A percentile compares a stretch with the other conserved stretches of the same genome.
phyloP scores from a whole-genome alignment of 1,140 invertebrate species.

The Ceratina japonica region DNA sequence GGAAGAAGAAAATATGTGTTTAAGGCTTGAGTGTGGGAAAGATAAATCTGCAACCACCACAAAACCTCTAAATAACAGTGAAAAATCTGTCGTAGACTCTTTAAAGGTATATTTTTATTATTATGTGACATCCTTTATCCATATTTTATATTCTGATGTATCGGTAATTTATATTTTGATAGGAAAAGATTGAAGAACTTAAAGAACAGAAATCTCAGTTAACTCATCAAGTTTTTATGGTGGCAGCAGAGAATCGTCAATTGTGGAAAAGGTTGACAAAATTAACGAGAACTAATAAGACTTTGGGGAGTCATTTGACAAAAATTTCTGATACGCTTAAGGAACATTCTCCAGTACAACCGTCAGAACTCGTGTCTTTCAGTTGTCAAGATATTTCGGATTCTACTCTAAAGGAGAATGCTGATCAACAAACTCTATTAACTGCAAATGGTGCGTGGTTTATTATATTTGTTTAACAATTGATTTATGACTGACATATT shows the following conservation, averaged over 20 bases:
- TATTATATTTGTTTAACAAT: slow-evolving; percentile 75
- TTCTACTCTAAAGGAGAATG: slow-evolving; percentile 11
- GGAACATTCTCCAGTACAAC: slow-evolving; percentile 71
- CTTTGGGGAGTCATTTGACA: slow-evolving; percentile 77
- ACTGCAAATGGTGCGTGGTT: slow-evolving; percentile 64
- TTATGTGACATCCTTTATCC: too few relatives aligned
- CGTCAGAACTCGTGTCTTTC: slow-evolving; percentile 64
- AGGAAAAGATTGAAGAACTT: slow-evolving; percentile 83
- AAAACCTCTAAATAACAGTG: slow-evolving; percentile 46
- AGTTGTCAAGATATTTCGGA: slow-evolving; percentile 60
- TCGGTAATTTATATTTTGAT: slow-evolving; percentile 59
- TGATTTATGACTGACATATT: slow-evolving; percentile 71
- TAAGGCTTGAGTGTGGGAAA: slow-evolving; percentile 81
- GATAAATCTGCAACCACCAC: slow-evolving; percentile 45
- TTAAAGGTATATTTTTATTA: slow-evolving; percentile 54
- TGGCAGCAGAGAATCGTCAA: slow-evolving; percentile 88
- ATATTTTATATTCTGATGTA: slow-evolving; percentile 26
- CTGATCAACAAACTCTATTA: slow-evolving; percentile 68
- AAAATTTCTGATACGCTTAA: slow-evolving; percentile 79
- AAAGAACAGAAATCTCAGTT: slow-evolving; percentile 87
- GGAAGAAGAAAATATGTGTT: slow-evolving; percentile 86
- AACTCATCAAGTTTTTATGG: slow-evolving; percentile 87
- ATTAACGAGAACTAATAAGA: slow-evolving; percentile 82
- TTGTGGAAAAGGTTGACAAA: slow-evolving; percentile 86
- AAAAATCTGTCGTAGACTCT: slow-evolving; percentile 46